Evolutionary conservation across 2,113 vertebrate genomes (phyloP).

Genomic region (Peromyscus maniculatus): DNA sequence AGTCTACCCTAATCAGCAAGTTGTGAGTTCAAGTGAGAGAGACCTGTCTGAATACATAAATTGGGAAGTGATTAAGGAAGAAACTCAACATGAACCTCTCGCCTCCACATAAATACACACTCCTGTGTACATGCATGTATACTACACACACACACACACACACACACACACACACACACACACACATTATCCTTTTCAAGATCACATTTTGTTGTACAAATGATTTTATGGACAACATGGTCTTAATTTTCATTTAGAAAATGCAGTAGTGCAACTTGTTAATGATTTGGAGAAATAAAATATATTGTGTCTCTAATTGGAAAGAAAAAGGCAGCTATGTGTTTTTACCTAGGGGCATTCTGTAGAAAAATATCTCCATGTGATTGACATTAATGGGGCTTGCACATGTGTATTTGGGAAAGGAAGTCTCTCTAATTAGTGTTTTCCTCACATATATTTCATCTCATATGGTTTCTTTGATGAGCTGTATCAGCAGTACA

Average conservation of each 20-base stretch:
- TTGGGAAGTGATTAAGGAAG: not conserved
- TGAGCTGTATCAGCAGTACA: constrained; percentile 75
- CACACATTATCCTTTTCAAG: not conserved
- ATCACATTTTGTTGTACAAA: not conserved
- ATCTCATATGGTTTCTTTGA: constrained; percentile 74
- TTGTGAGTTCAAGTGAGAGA: no score
- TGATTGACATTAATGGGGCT: constrained; percentile 75
- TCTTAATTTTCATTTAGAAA: not conserved
- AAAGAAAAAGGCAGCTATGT: not conserved
- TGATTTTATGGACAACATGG: not conserved
- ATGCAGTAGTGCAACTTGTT: not conserved
- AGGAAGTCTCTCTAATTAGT: constrained; percentile 72
- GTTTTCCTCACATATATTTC: constrained; percentile 69
- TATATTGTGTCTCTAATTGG: constrained; percentile 19
- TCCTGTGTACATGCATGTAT: not conserved
- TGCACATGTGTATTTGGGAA: constrained; percentile 60
- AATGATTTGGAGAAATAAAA: not conserved
- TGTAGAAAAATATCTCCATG: constrained; percentile 39
- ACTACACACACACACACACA: not conserved
- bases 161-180: not conserved
- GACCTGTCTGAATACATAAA: not conserved
- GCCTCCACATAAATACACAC: not conserved
- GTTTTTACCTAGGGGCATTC: constrained; percentile 38
- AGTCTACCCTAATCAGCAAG: not conserved
- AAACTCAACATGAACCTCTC: not conserved